These are phyloP conservation scores for Apis dorsata DNA, from an alignment of 1,140 invertebrate genomes.

Conservation along the genomic window DNA sequence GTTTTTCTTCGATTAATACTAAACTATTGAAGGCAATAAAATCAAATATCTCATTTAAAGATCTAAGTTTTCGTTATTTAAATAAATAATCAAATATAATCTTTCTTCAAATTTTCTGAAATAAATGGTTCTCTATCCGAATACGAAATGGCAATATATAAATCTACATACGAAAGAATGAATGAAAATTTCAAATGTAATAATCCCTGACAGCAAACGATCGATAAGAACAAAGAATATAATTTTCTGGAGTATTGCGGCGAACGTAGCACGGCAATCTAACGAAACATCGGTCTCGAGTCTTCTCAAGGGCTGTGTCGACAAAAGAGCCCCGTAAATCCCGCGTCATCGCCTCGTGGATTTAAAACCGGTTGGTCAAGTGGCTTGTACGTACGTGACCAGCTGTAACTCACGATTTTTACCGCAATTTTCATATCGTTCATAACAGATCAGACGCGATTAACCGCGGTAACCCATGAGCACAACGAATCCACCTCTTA, in stretches of 20 bases:
- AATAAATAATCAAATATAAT: too few species aligned
- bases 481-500: background rate
- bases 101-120: too few species aligned
- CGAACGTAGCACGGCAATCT: slow-evolving; percentile 9
- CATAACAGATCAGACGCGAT: slow-evolving; percentile 13
- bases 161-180: background rate
- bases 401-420: slow-evolving; percentile 57
- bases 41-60: too few species aligned
- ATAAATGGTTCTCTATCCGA: too few species aligned
- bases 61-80: too few species aligned
- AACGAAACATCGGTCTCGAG: slow-evolving; percentile 47
- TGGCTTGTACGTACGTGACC: slow-evolving; percentile 24
- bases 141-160: background rate
- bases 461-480: background rate
- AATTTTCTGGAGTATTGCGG: background rate
- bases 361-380: slow-evolving; percentile 64
- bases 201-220: background rate
- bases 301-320: slow-evolving; percentile 49
- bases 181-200: background rate
- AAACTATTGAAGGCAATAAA: too few species aligned
- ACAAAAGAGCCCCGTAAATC: slow-evolving; percentile 62
- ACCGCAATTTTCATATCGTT: slow-evolving; percentile 54
- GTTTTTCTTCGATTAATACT: background rate
- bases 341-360: slow-evolving; percentile 61
- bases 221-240: background rate